Conservation (phyloP, 2,797 vertebrate species). For the Adrianichthys oophorus region DNA sequence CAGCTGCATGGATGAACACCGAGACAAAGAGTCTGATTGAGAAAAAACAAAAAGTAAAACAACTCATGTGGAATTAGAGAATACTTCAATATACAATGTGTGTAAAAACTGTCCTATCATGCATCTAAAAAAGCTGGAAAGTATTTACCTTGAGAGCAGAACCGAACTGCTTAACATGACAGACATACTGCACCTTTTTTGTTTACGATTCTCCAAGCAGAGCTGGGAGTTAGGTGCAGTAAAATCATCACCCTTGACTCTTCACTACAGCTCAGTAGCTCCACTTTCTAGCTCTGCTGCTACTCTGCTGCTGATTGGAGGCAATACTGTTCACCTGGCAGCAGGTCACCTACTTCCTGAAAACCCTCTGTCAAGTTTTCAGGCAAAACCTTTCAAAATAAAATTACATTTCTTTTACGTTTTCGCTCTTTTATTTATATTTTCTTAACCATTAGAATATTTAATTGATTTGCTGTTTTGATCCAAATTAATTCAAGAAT, state of each 20-base stretch:
- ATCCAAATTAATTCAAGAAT: not conserved
- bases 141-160: slow-evolving; percentile 49
- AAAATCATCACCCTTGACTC: not conserved
- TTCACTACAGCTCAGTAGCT: slow-evolving; percentile 1
- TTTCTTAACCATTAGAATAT: too few species aligned
- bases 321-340: slow-evolving; percentile 60
- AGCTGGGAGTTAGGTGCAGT: not conserved
- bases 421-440: too few species aligned
- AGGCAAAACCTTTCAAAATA: not conserved
- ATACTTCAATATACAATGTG: not conserved
- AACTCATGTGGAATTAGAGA: too few species aligned
- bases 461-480: not conserved
- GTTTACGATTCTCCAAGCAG: not conserved
- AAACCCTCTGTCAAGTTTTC: not conserved
- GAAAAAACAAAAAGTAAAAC: not conserved
- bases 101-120: not conserved
- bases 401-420: too few species aligned
- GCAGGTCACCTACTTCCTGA: slow-evolving; percentile 16
- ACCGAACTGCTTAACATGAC: slow-evolving; percentile 32
- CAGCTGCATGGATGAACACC: slow-evolving; percentile 38
- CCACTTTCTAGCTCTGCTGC: slow-evolving; percentile 25
- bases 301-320: slow-evolving; percentile 53
- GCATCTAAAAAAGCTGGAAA: not conserved
- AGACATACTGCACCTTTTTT: slow-evolving; percentile 8
- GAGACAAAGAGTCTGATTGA: slow-evolving; percentile 41